These are phyloP conservation scores for Anoplophora glabripennis DNA, from an alignment of 1,140 invertebrate genomes.

Conservation along the genomic window DNA sequence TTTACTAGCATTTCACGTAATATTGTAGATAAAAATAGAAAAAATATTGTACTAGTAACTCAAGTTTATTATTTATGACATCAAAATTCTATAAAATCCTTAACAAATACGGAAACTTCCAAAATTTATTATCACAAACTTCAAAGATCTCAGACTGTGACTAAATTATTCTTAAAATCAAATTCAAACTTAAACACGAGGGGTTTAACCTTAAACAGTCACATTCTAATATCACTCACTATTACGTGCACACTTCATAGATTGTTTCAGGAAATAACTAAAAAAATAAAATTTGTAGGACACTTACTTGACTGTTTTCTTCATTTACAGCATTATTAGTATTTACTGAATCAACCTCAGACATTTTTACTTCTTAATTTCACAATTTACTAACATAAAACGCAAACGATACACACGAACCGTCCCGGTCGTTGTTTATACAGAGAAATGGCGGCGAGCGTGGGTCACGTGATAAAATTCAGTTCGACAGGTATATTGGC, in stretches of 20 bases:
- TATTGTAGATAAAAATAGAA: neutral
- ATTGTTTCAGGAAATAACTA: slow-evolving; percentile 30
- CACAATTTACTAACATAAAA: slow-evolving; percentile 29
- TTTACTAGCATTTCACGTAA: slow-evolving; percentile 14
- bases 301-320: slow-evolving; percentile 46
- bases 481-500: slow-evolving; percentile 26
- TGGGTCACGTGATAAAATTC: slow-evolving; percentile 47
- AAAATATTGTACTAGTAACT: neutral
- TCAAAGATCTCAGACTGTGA: slow-evolving; percentile 34
- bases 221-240: slow-evolving; percentile 40
- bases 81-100: slow-evolving; percentile 7
- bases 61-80: neutral
- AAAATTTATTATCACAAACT: slow-evolving; percentile 11
- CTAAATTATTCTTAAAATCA: slow-evolving; percentile 5
- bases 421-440: slow-evolving; percentile 50
- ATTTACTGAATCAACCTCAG: slow-evolving; percentile 46
- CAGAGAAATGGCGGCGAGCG: slow-evolving; percentile 50
- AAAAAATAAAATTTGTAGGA: slow-evolving; percentile 21
- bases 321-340: slow-evolving; percentile 44
- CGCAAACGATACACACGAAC: slow-evolving; percentile 33
- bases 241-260: slow-evolving; percentile 47
- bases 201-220: slow-evolving; percentile 29
- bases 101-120: slow-evolving; percentile 6
- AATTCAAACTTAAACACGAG: slow-evolving; percentile 2
- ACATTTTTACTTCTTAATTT: slow-evolving; percentile 44